A percentile compares a stretch with the other conserved stretches of the same genome.
Evolutionary conservation across 35 echinoderm and acorn worm genomes (phyloP).

Genomic region (Lytechinus pictus): DNA sequence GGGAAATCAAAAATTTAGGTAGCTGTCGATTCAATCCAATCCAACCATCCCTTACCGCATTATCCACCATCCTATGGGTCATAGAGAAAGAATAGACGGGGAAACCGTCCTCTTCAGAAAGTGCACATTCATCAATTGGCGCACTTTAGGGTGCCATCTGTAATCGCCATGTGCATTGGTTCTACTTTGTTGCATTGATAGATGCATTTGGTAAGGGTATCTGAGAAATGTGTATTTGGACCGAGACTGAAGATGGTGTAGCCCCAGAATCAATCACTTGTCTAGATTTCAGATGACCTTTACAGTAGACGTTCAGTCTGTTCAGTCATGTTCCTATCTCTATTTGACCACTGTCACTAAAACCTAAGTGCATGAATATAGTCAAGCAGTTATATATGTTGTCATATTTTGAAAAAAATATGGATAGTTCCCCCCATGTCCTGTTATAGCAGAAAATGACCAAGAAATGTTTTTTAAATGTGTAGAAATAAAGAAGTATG

Average conservation of each 20-base stretch:
- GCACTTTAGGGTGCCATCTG: slow-evolving; percentile 21
- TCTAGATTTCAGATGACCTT: background rate
- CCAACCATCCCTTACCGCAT: background rate
- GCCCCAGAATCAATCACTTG: slow-evolving; percentile 25
- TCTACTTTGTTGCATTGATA: background rate
- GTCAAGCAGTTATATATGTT: background rate
- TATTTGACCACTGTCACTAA: background rate
- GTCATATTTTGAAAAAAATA: background rate
- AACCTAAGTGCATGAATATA: background rate
- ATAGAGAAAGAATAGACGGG: background rate
- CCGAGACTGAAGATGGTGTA: slow-evolving; percentile 7
- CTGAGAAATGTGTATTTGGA: slow-evolving; percentile 31
- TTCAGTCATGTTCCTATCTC: background rate
- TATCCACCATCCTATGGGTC: background rate
- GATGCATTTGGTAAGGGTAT: background rate
- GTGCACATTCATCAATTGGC: slow-evolving; percentile 52
- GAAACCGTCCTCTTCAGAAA: slow-evolving; percentile 14
- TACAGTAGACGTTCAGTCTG: background rate
- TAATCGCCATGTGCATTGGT: slow-evolving; percentile 16
- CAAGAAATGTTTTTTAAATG: too few species aligned
- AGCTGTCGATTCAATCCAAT: background rate
- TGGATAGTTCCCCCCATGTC: background rate
- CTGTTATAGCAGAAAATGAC: background rate
- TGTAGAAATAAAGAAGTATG: background rate
- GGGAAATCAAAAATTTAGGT: slow-evolving; percentile 44